Conservation (phyloP, 2,888 invertebrate species). For the Drosophila putrida region DNA sequence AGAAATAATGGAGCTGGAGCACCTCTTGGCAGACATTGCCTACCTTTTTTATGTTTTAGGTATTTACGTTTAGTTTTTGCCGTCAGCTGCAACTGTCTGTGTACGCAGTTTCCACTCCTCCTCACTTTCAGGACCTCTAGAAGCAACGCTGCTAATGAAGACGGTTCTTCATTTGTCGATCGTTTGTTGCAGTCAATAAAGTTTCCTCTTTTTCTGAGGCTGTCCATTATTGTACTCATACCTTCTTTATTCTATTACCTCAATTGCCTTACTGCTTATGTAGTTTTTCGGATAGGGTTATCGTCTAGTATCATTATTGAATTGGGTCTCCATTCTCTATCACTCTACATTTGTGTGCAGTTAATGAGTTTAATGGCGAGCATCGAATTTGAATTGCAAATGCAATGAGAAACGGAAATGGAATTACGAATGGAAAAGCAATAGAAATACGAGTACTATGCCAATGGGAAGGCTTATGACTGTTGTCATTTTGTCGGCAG, state of each 20-base stretch:
- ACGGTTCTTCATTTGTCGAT: conserved; percentile 77
- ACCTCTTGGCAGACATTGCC: conserved; percentile 31
- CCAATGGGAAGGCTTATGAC: conserved; percentile 21
- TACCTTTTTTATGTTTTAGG: conserved; percentile 72
- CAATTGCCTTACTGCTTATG: conserved; percentile 35
- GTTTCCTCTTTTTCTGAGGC: conserved; percentile 4
- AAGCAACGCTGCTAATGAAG: conserved; percentile 69
- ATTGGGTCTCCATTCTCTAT: background rate
- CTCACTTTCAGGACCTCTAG: background rate
- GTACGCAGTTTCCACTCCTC: conserved; percentile 4
- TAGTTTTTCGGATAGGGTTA: conserved; percentile 35
- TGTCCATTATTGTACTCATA: conserved; percentile 29
- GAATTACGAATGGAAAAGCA: conserved; percentile 63
- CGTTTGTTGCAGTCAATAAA: conserved; percentile 67
- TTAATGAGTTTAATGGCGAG: conserved; percentile 80
- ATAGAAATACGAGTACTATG: conserved; percentile 23
- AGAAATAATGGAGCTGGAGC: background rate
- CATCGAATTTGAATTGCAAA: conserved; percentile 81
- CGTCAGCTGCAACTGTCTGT: conserved; percentile 7
- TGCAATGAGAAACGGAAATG: conserved; percentile 72
- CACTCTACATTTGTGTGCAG: conserved; percentile 68
- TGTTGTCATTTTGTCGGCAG: conserved; percentile 40
- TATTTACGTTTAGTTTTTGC: conserved; percentile 54
- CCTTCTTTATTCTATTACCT: conserved; percentile 1
- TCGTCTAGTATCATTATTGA: conserved; percentile 1